Conservation (phyloP, 2,113 vertebrate genomes). For the Acrocephalus arundinaceus region DNA sequence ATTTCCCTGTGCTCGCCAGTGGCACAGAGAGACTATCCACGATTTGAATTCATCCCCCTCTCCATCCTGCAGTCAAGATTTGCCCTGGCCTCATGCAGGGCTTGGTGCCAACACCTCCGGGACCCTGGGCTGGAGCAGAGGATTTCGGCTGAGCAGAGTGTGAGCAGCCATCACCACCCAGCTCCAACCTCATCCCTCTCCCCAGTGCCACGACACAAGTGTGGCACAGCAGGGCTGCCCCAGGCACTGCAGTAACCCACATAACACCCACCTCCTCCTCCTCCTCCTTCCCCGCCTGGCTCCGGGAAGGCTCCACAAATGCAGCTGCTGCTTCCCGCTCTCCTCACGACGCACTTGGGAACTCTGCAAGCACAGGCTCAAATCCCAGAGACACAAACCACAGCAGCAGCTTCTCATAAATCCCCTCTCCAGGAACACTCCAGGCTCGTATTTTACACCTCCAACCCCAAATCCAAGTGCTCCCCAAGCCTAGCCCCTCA, state of each 20-base stretch:
- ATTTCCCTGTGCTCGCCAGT: not conserved
- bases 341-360: fast-evolving
- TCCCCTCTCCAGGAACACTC: not conserved
- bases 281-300: not conserved
- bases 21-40: fast-evolving
- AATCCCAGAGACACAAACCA: not conserved
- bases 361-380: not conserved
- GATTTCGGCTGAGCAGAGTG: not conserved
- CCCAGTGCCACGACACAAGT: not conserved
- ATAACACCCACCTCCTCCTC: not conserved
- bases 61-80: not conserved
- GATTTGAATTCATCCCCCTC: no score
- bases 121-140: not conserved
- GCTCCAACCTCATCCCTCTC: not conserved
- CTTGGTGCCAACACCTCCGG: fast-evolving
- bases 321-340: not conserved
- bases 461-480: fast-evolving
- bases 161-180: not conserved
- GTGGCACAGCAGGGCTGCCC: not conserved
- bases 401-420: not conserved
- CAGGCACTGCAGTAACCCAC: not conserved
- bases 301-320: not conserved
- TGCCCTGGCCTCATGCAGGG: not conserved
- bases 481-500: fast-evolving
- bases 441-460: fast-evolving